Percentiles rank a stretch among this genome's conserved stretches.
phyloP scores from a whole-genome alignment of 2,888 invertebrate species.

The Ormyrus labotus region DNA sequence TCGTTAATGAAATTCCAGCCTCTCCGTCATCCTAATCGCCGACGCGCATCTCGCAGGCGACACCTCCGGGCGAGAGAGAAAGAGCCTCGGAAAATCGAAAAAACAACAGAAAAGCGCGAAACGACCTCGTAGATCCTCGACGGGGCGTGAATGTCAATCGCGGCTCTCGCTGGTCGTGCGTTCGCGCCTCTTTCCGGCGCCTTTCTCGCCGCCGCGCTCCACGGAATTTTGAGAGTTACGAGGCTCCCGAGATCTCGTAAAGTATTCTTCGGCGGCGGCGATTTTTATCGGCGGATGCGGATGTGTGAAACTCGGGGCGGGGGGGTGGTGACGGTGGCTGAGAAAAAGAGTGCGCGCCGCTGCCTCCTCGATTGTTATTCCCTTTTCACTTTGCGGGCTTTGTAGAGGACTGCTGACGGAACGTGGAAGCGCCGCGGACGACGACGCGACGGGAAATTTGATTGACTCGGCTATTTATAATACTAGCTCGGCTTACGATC shows the following conservation, averaged over 20 bases:
- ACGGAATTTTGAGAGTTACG: constrained; percentile 39
- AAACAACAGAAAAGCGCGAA: constrained; percentile 2
- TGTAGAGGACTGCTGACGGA: too few species aligned
- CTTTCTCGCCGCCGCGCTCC: background rate
- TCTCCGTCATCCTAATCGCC: too few species aligned
- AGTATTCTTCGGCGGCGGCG: constrained; percentile 9
- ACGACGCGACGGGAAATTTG: background rate
- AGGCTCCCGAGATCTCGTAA: constrained; percentile 45
- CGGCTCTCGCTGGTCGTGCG: constrained; percentile 12
- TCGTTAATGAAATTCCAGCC: too few species aligned
- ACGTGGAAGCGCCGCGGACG: background rate
- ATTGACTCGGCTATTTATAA: too few species aligned
- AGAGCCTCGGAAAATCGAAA: too few species aligned
- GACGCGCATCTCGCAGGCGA: too few species aligned
- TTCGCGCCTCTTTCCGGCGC: constrained; percentile 30
- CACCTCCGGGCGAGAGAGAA: too few species aligned
- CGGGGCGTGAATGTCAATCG: background rate
- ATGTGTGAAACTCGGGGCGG: background rate
- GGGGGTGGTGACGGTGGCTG: too few species aligned
- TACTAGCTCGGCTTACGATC: too few species aligned
- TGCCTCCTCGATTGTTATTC: background rate
- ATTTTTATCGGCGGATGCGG: constrained; percentile 33
- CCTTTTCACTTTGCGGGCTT: background rate
- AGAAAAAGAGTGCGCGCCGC: too few species aligned
- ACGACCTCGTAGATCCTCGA: constrained; percentile 17